A percentile compares a stretch with the other conserved stretches of the same genome.
Evolutionary conservation across 2,888 invertebrate species (phyloP).

Genomic region (Acanthosoma haemorrhoidale): DNA sequence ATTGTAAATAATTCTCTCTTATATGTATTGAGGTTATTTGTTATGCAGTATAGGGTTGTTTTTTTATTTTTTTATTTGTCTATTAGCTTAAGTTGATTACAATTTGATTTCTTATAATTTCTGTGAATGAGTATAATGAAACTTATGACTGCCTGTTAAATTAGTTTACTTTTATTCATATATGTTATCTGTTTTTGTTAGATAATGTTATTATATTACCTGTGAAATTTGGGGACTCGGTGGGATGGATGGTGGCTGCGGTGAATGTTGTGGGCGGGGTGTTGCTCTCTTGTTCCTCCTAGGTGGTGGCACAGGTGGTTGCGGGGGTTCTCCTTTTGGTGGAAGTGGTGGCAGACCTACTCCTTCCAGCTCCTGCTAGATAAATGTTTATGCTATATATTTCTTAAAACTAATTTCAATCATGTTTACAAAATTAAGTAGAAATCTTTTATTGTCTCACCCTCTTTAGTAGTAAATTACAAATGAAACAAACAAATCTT

Average conservation of each 20-base stretch:
- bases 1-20: too few species aligned
- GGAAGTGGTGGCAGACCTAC: constrained; percentile 57
- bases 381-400: too few species aligned
- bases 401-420: too few species aligned
- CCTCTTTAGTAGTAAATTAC: not conserved
- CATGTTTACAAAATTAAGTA: too few species aligned
- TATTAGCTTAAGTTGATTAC: too few species aligned
- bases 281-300: constrained; percentile 50
- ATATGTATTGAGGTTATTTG: too few species aligned
- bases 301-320: constrained; percentile 61
- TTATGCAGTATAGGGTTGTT: too few species aligned
- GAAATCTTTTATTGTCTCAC: not conserved
- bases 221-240: constrained; percentile 4
- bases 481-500: not conserved
- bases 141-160: too few species aligned
- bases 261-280: constrained; percentile 42
- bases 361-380: constrained; percentile 30
- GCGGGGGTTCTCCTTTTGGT: constrained; percentile 57
- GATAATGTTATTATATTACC: too few species aligned
- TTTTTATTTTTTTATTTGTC: too few species aligned
- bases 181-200: not conserved
- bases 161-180: not conserved
- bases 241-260: constrained; percentile 11
- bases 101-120: too few species aligned
- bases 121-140: too few species aligned